Evolutionary conservation across 2,113 vertebrate genomes (phyloP).

Genomic region (Gymnarchus niloticus): DNA sequence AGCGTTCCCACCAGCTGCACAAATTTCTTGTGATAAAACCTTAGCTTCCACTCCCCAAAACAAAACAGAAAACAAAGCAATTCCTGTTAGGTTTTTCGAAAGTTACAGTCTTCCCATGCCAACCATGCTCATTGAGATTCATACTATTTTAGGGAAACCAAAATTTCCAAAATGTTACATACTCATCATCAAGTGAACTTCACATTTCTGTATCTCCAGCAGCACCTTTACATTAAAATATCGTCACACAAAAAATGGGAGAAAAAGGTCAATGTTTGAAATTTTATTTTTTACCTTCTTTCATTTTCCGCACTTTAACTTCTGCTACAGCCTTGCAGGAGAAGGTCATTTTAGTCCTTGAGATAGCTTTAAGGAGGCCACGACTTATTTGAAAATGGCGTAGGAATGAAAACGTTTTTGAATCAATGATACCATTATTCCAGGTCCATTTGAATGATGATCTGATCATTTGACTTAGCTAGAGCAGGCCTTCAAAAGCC

Average conservation of each 20-base stretch:
- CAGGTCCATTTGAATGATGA: background rate
- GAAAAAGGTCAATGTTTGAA: background rate
- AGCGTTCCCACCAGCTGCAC: background rate
- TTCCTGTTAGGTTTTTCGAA: background rate
- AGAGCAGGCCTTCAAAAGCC: background rate
- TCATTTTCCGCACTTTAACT: no score
- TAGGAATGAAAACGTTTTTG: background rate
- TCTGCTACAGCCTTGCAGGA: no score
- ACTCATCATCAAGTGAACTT: background rate
- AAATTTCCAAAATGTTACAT: no score
- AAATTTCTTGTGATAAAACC: conserved; percentile 18
- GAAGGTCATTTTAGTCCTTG: no score
- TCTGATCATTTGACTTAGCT: background rate
- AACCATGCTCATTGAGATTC: background rate
- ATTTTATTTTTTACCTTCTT: no score
- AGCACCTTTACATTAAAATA: background rate
- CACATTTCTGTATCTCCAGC: background rate
- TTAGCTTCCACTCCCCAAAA: no score
- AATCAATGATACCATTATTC: background rate
- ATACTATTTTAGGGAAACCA: background rate
- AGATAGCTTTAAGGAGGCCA: background rate
- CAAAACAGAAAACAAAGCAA: background rate
- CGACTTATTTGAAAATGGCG: background rate
- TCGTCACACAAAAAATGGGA: background rate
- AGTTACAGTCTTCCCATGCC: background rate